Conservation (phyloP, 2,888 invertebrate genomes). For the Chymomyza fuscimana region DNA sequence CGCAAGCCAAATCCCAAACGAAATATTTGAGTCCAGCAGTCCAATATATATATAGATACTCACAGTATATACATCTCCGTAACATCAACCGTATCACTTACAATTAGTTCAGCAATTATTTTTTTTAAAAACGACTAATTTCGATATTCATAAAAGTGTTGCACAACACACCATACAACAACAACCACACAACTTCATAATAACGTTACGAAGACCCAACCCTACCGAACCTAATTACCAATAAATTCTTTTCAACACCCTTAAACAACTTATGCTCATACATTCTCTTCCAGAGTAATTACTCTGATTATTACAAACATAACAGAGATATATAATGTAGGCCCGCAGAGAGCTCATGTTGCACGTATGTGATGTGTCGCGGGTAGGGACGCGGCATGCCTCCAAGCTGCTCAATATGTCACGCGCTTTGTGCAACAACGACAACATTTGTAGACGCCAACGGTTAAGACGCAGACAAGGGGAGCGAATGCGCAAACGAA, state of each 20-base stretch:
- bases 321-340: background rate
- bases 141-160: background rate
- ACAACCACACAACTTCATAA: background rate
- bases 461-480: background rate
- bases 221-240: background rate
- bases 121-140: too few relatives aligned
- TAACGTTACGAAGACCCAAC: background rate
- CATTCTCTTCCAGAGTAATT: background rate
- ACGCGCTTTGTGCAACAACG: slow-evolving; percentile 52
- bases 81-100: too few relatives aligned
- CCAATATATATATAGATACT: too few relatives aligned
- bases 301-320: background rate
- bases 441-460: slow-evolving; percentile 6
- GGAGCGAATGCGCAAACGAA: background rate
- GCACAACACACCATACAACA: background rate
- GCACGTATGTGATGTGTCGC: background rate
- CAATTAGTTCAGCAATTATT: too few relatives aligned
- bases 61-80: too few relatives aligned
- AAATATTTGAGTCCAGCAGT: too few relatives aligned
- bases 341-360: background rate
- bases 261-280: background rate
- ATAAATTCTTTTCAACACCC: background rate
- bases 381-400: background rate
- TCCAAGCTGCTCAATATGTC: slow-evolving; percentile 63
- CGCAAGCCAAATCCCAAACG: too few relatives aligned